Evolutionary conservation across 2,888 invertebrate genomes (phyloP).

Genomic region (Blera fallax): DNA sequence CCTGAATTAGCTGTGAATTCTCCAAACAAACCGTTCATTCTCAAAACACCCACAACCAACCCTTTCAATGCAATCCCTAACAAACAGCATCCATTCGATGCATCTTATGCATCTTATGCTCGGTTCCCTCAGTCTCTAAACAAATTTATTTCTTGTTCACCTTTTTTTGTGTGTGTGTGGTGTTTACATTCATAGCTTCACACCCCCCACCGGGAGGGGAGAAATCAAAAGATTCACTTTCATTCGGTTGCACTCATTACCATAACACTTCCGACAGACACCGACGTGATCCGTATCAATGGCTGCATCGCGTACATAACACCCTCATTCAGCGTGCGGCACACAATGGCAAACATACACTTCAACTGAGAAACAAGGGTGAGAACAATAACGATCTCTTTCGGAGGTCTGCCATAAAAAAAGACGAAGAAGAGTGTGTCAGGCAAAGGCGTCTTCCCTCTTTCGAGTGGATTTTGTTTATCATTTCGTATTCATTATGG

Average conservation of each 20-base stretch:
- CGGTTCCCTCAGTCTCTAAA: conserved; percentile 9
- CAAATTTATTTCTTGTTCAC: conserved; percentile 26
- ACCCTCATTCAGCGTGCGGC: conserved; percentile 41
- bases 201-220: neutral
- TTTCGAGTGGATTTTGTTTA: conserved; percentile 54
- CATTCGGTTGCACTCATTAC: conserved; percentile 27
- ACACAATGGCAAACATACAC: conserved; percentile 55
- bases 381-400: conserved; percentile 59
- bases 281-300: conserved; percentile 57
- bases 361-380: conserved; percentile 55
- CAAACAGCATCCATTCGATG: neutral
- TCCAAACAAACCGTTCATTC: conserved; percentile 22
- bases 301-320: conserved; percentile 30
- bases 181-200: neutral
- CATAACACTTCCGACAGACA: conserved; percentile 49
- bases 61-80: conserved; percentile 3
- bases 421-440: conserved; percentile 16
- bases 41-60: neutral
- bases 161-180: conserved; percentile 29
- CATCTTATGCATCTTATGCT: neutral
- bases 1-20: neutral
- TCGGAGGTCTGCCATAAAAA: conserved; percentile 46
- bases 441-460: conserved; percentile 19
- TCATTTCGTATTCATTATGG: conserved; percentile 50
- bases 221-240: conserved; percentile 38